Base-by-base conservation (phyloP, 1,140 invertebrate genomes). In the Pogonus chalceus region DNA sequence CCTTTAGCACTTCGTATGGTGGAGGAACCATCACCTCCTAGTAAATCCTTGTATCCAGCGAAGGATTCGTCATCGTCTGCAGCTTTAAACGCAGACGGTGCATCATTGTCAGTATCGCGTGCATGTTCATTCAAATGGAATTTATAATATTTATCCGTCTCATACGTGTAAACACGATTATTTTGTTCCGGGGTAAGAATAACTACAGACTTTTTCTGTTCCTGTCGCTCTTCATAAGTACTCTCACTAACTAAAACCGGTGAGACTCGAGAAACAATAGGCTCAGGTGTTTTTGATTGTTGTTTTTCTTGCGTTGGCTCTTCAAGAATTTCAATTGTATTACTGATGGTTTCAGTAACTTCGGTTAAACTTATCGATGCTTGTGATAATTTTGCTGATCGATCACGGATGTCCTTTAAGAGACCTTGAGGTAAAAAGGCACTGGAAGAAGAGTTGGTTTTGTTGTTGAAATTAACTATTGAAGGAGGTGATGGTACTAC, bases 1-100 rank as follows among this genome's bases (percentile, higher is more conserved):
- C 92, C 92, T 67, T 88, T 89, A 55, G 87, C 83, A 75, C 92
- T 96, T 58, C 83, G 77, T 65, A 93, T 92, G 49, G 88, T 87
- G 2, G 80, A 76, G n/a, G 79, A 71, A 47, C 72, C 65, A 51
- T 78, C 76, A 64, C 81, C 79, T 46, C 72, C 78, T 51, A 86
- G 78, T 57, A 84, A 81, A 67, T 88, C 87, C 70, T 85, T 86
- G 58, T 83, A 82, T 2, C 89, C 89, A 1, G 85, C 89, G 64
- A 92, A 92, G 53, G 78, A 82, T 62, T 89, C 86, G 51, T 83
- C 78, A 24, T 72, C 72, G 16, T 75, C 71, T 48, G 76, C 74
- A 20, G 75, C 70, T 14, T 64, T 66, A 35, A 62, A 68, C 51
- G 65, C 66, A 7, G 64, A 64, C n/a, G 53, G 53, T 2, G 56